Evolutionary conservation across 92 coral and sea anemone species (phyloP).

Genomic region (Umimayanthus kanabou): DNA sequence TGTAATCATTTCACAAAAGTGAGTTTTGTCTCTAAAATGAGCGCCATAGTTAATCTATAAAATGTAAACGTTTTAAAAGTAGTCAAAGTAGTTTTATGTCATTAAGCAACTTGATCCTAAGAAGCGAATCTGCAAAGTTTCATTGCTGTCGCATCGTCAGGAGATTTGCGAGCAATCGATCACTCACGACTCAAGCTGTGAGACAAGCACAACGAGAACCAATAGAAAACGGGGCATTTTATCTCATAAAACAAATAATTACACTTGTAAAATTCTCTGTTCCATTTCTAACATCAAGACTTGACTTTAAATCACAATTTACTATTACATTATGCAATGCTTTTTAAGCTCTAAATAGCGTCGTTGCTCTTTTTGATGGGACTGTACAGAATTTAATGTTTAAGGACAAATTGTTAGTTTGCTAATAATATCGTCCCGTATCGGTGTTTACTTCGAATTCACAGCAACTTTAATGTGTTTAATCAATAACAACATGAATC

Average conservation of each 20-base stretch:
- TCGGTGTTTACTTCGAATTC: not conserved
- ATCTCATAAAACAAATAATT: not conserved
- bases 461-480: not conserved
- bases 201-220: not conserved
- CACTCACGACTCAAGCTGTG: not conserved
- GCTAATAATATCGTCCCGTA: not conserved
- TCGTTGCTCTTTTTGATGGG: not conserved
- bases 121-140: not conserved
- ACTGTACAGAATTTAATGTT: not conserved
- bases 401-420: not conserved
- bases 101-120: not conserved
- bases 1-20: not conserved
- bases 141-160: not conserved
- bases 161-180: not conserved
- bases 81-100: not conserved
- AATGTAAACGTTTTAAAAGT: not conserved
- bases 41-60: not conserved
- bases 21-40: too few relatives aligned
- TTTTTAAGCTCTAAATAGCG: too few relatives aligned
- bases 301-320: not conserved
- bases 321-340: too few relatives aligned
- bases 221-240: not conserved
- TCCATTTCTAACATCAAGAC: not conserved
- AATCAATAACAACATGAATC: not conserved
- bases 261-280: not conserved